Evolutionary conservation across 2,113 vertebrate species (phyloP).

Genomic region (Poeciliopsis prolifica): DNA sequence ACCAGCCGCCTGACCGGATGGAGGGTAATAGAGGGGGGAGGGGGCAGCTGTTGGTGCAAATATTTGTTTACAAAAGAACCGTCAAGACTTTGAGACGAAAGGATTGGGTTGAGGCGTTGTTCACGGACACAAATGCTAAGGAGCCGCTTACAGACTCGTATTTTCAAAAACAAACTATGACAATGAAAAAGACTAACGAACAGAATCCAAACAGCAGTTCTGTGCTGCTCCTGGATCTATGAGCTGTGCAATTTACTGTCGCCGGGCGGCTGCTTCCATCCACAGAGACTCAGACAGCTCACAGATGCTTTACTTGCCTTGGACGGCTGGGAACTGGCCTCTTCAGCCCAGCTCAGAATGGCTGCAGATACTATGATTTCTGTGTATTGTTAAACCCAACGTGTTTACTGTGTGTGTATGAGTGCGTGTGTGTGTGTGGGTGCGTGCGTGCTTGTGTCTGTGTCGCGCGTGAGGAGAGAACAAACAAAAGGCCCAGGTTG

Average conservation of each 20-base stretch:
- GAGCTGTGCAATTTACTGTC: conserved; percentile 49
- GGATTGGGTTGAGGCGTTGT: conserved; percentile 15
- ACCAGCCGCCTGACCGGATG: conserved; percentile 10
- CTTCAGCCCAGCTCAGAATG: conserved; percentile 53
- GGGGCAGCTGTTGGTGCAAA: conserved; percentile 23
- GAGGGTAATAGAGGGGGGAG: background rate
- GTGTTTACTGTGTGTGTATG: conserved; percentile 59
- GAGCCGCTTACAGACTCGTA: conserved; percentile 24
- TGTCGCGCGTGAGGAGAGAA: conserved; percentile 6
- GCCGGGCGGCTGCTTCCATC: conserved; percentile 44
- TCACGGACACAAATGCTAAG: conserved; percentile 14
- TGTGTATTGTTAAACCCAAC: conserved; percentile 55
- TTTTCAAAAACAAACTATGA: conserved; percentile 35
- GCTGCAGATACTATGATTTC: conserved; percentile 60
- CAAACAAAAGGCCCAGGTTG: conserved; percentile 29
- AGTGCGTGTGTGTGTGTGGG: background rate
- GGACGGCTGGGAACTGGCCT: conserved; percentile 61
- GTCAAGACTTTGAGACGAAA: conserved; percentile 20
- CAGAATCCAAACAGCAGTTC: conserved; percentile 19
- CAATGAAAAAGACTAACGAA: conserved; percentile 36
- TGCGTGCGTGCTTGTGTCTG: conserved; percentile 1
- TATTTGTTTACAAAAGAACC: conserved; percentile 36
- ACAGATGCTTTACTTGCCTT: conserved; percentile 64
- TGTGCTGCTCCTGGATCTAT: conserved; percentile 32
- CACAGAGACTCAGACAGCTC: conserved; percentile 41